phyloP scores from a whole-genome alignment of 2,888 invertebrate genomes.

The Drosophila robusta region DNA sequence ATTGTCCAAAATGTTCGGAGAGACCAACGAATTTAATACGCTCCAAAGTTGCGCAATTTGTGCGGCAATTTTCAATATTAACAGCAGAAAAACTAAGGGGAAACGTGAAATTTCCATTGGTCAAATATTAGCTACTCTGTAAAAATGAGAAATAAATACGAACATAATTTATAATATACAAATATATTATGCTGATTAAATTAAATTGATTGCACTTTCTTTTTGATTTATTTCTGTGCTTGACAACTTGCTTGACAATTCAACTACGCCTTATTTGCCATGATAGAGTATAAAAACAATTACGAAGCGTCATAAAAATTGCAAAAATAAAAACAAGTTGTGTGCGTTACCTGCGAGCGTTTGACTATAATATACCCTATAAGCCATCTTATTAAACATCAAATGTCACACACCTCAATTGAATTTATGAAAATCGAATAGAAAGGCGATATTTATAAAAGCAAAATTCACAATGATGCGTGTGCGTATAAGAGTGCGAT shows the following conservation, averaged over 20 bases:
- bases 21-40: conserved; percentile 38
- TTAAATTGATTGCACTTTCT: not conserved
- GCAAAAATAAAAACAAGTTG: not conserved
- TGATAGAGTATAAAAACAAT: conserved; percentile 26
- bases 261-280: not conserved
- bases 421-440: not conserved
- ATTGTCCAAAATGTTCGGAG: conserved; percentile 32
- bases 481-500: too few species aligned
- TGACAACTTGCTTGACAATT: not conserved
- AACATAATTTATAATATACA: not conserved
- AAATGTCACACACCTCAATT: not conserved
- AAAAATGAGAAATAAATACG: not conserved
- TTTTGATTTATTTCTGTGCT: not conserved
- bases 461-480: too few species aligned
- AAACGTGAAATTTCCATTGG: too few species aligned
- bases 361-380: not conserved
- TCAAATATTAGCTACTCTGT: conserved; percentile 27
- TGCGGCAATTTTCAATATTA: conserved; percentile 39
- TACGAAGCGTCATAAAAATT: conserved; percentile 7
- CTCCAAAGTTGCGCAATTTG: conserved; percentile 49
- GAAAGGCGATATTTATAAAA: not conserved
- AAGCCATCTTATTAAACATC: not conserved
- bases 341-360: not conserved
- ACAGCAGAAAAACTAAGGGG: conserved; percentile 8
- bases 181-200: not conserved